These are phyloP conservation scores for Volucella bombylans DNA, from an alignment of 2,888 invertebrate species.

Conservation along the genomic window DNA sequence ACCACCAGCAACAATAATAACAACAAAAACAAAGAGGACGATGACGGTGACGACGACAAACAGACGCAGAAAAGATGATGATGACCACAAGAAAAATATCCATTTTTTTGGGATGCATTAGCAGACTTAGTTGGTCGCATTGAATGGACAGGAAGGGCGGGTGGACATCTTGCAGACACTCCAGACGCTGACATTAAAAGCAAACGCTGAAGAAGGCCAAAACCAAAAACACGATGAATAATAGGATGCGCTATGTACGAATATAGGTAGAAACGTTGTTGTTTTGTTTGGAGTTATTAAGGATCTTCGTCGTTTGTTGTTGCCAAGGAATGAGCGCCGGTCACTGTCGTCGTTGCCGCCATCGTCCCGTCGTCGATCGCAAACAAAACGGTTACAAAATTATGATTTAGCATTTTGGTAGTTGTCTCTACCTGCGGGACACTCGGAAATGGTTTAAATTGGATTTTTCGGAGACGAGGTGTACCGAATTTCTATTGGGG, in stretches of 20 bases:
- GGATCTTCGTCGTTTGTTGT: slow-evolving; percentile 37
- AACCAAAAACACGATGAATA: slow-evolving; percentile 51
- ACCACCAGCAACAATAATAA: not conserved
- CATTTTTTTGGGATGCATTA: slow-evolving; percentile 68
- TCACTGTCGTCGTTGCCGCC: slow-evolving; percentile 4
- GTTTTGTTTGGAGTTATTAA: slow-evolving; percentile 57
- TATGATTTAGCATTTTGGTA: slow-evolving; percentile 58
- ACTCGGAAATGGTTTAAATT: slow-evolving; percentile 67
- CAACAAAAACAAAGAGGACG: not conserved
- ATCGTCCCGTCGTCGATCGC: not conserved
- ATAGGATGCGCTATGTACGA: slow-evolving; percentile 57
- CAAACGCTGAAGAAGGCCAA: slow-evolving; percentile 8
- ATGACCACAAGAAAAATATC: slow-evolving; percentile 40
- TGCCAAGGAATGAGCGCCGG: slow-evolving; percentile 25
- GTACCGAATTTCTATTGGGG: slow-evolving; percentile 4
- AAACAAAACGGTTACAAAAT: slow-evolving; percentile 54
- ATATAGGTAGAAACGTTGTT: slow-evolving; percentile 19
- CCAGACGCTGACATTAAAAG: slow-evolving; percentile 54
- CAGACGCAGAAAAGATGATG: slow-evolving; percentile 13
- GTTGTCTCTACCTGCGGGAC: slow-evolving; percentile 46
- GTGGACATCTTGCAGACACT: slow-evolving; percentile 64
- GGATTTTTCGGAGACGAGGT: slow-evolving; percentile 49
- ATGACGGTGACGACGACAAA: slow-evolving; percentile 44
- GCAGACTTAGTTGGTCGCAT: slow-evolving; percentile 35
- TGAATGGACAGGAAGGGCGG: slow-evolving; percentile 59